Conservation (phyloP, 2,797 vertebrate genomes). For the Phaenicophaeus curvirostris region DNA sequence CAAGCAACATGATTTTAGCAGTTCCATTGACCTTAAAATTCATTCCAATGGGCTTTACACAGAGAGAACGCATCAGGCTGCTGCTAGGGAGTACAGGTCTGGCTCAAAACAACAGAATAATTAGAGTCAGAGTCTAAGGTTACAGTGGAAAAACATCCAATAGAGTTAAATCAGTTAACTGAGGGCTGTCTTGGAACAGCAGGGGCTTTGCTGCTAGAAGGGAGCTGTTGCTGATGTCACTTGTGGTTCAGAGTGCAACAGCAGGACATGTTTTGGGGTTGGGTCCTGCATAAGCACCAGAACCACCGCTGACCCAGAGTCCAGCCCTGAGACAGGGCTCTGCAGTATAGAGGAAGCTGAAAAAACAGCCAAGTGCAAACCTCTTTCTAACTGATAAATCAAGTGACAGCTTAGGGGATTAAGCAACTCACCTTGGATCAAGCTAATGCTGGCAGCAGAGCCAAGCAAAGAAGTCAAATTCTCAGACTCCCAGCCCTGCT, state of each 20-base stretch:
- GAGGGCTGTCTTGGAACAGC: background rate
- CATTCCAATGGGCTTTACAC: background rate
- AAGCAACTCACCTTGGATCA: background rate
- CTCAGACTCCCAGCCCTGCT: background rate
- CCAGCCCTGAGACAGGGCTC: background rate
- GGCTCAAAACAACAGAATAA: background rate
- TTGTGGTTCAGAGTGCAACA: background rate
- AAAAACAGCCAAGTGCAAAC: background rate
- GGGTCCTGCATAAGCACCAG: background rate
- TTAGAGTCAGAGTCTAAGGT: background rate
- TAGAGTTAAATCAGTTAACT: background rate
- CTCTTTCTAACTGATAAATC: background rate
- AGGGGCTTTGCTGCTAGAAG: background rate
- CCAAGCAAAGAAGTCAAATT: background rate
- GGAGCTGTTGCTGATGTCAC: background rate
- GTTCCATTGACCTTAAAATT: conserved; percentile 5
- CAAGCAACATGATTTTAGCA: background rate
- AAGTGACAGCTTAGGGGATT: background rate
- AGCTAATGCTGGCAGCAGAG: background rate
- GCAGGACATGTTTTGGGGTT: background rate
- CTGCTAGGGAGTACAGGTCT: background rate
- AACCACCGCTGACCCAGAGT: background rate
- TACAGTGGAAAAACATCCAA: background rate
- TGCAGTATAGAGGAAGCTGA: background rate
- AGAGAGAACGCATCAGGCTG: background rate